Evolutionary conservation across 2,888 invertebrate genomes (phyloP), one percentile per base, ranked within the genome.

Genomic region (Helleia helle): DNA sequence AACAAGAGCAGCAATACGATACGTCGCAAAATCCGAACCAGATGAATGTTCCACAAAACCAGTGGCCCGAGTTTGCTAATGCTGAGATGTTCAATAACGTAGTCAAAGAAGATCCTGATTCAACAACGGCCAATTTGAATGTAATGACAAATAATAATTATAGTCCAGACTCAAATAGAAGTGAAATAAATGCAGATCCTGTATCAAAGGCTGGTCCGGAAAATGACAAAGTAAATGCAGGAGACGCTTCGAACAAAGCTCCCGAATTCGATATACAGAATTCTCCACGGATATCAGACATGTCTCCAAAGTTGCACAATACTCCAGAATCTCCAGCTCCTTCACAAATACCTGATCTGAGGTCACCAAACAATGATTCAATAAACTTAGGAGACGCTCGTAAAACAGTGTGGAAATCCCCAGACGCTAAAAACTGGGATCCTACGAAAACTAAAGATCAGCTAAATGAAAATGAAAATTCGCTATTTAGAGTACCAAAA

Each of bases 81-180:
- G 45, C 73, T 3, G 85, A 85, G 59, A 65, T 81, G 34, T 86
- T 86, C 41, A 77, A 65, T 41, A 85, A 87, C 48, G 87, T 86
- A n/a, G 77, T 87, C 0, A 91, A 91, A 62, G 91, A 91, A 51
- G 92, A 91, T 56, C 92, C 92, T 0, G 92, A 92, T 57, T 92
- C 92, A 8, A 92, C 92, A 1, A 92, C 90, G 8, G 86, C 89
- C 38, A 87, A 84, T 66, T 62, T 84, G 26, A 84, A 81, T 48
- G 52, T 74, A 11, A 66, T 79, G 25, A 69, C 76, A 25, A 86
- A 86, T 52, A 86, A 86, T 52, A 83, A 87, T 55, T 86, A 75
- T 36, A 86, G 86, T 49, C 86, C 86, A 14, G 83, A 86, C 51
- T 85, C 85, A 0, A 84, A 80, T 38, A 69, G 71, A 56, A 88